Base-by-base conservation (phyloP, 2,113 vertebrate species). In the Corythornis madagascariensis region DNA sequence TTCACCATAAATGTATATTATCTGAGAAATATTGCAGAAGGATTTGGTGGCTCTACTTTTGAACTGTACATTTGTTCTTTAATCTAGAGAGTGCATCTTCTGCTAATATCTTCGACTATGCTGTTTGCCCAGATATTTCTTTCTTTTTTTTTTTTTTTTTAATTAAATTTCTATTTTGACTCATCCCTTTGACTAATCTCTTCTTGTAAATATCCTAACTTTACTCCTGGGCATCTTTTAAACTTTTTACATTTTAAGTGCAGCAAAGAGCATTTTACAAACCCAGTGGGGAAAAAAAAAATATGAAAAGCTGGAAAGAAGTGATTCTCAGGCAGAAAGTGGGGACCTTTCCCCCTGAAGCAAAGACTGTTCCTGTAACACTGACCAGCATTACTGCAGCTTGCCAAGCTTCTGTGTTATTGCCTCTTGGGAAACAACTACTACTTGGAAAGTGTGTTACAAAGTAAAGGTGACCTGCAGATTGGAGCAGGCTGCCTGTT, bases 181-280 rank as follows among this genome's bases (percentile, higher is more conserved):
- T 67, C 59, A 73, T 67, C 7, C 81, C 3, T 89, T 73, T 63
- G 24, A 42, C 29, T 67, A 63, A 73, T 67, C 7, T 84, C 3
- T 89, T 73, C 16, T 15, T 73, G 42, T 73, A 77, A 60, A 12
- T 64, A 16, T 87, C n/a, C 38, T 72, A 70, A 40, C 10, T 15
- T 71, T 89, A 82, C 42, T 50, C 16, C 50, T 43, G 26, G 18
- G 19, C 15, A 59, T 38, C 35, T 82, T 64, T 70, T 66, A 20
- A 65, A 43, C 33, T 52, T 75, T 47, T 86, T 66, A 11, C 43
- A 18, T 59, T 76, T 92, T 38, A 83, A 86, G 11, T 33, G 24
- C 29, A 59, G 31, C 0, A 0, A 18, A 55, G 21, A 64, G 5
- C 7, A 38, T 53, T 82, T 84, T 33, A 28, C 1, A 14, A n/a